Conservation (phyloP, 1,140 invertebrate species). For the Triops longicaudatus region DNA sequence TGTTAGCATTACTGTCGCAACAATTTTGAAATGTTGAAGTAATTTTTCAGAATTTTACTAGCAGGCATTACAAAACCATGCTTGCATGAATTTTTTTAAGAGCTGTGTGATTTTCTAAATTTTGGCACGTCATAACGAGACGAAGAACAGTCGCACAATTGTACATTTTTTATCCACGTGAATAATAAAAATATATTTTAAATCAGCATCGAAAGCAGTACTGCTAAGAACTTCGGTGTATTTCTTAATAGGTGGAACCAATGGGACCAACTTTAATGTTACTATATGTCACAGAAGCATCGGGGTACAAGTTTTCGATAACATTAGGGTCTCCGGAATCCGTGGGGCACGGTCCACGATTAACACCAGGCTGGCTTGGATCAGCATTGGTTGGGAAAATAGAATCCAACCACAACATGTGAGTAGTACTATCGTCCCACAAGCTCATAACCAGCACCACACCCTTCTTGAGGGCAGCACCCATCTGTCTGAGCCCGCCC, state of each 20-base stretch:
- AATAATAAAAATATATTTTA: too few species aligned
- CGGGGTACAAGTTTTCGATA: constrained; percentile 26
- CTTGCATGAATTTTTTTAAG: too few species aligned
- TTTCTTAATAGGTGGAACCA: constrained; percentile 28
- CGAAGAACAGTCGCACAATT: too few species aligned
- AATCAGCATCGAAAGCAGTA: too few species aligned
- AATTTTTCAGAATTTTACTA: too few species aligned
- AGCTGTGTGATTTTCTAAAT: too few species aligned
- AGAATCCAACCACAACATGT: constrained; percentile 33
- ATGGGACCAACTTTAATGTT: constrained; percentile 31
- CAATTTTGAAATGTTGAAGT: too few species aligned
- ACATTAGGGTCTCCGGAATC: constrained; percentile 30
- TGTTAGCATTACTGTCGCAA: too few species aligned
- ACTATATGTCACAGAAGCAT: constrained; percentile 29
- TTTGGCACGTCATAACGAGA: too few species aligned
- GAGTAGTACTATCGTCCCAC: constrained; percentile 32
- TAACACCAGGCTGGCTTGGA: constrained; percentile 30
- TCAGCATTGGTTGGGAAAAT: constrained; percentile 30
- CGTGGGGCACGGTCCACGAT: constrained; percentile 32
- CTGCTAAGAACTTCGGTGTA: background rate
- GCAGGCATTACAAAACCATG: too few species aligned
- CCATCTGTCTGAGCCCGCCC: constrained; percentile 31
- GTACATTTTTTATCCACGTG: too few species aligned
- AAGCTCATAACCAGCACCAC: constrained; percentile 32
- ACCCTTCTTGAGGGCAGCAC: constrained; percentile 30